Base-by-base conservation (phyloP, 1,140 invertebrate genomes). In the Apis florea region DNA sequence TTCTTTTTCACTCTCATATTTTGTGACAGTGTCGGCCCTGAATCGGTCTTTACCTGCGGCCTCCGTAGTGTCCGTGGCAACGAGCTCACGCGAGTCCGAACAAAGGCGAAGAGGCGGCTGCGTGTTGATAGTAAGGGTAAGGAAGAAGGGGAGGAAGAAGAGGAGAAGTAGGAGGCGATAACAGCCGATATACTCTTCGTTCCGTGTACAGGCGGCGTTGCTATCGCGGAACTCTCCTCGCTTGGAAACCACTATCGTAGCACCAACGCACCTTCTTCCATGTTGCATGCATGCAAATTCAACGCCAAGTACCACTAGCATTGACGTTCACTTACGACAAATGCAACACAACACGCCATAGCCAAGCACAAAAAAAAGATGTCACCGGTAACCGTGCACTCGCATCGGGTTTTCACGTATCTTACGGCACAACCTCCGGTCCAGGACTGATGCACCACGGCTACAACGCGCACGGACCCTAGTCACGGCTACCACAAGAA, bases 191-290 rank as follows among this genome's bases (percentile, higher is more conserved):
- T 69, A 76, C 70, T 81, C 82, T 63, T 83, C 81, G 85, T 86
- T 86, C 49, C 82, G 72, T 69, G 77, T 78, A 83, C 73, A 79
- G 67, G 68, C 68, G 79, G 83, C 83, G 78, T 81, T 81, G 72
- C 79, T 77, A 53, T 84, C 83, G 72, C 79, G 71, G 75, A 78
- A 84, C 85, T 79, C 83, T 85, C 71, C 74, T 84, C 75, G 77
- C 76, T 79, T 83, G 73, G 85, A 87, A 87, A 87, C 86, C 85
- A 87, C 87, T 88, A 88, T 85, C 85, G 86, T 85, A 88, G 80
- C 86, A 88, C 85, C 80, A 85, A 77, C 83, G 87, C 85, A 88
- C 87, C 87, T 87, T 88, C 87, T 87, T 87, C 87, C 87, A 88
- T 88, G 86, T 88, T 87, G 83, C 76, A 67, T 77, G 76, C 76